Percentiles rank a stretch among this genome's conserved stretches.
Conservation (phyloP, 2,797 vertebrate genomes). For the Stomatorhinus walkeri region DNA sequence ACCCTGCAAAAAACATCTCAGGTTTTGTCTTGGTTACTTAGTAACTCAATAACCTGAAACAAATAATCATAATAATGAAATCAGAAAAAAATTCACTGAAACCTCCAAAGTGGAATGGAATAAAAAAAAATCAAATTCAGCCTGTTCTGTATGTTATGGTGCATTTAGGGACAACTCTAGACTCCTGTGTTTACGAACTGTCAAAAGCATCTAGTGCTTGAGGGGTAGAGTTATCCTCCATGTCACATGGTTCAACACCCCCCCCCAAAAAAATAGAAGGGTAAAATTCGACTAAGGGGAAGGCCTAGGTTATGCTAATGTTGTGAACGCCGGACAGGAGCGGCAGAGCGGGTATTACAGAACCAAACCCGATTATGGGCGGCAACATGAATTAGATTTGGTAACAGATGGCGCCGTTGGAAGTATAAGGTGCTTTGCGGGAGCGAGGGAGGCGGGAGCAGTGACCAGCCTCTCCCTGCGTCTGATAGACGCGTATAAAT, state of each 20-base stretch:
- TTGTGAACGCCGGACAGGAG: conserved; percentile 39
- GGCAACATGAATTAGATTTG: conserved; percentile 97
- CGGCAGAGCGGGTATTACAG: conserved; percentile 79
- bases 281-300: background rate
- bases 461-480: conserved; percentile 58
- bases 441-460: conserved; percentile 65
- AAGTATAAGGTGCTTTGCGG: conserved; percentile 91
- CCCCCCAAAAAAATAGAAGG: background rate
- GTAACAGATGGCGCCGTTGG: conserved; percentile 95
- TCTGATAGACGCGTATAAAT: conserved; percentile 98
- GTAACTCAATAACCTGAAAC: background rate
- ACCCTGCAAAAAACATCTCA: background rate
- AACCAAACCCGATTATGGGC: conserved; percentile 92
- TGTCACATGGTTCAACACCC: background rate
- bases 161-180: background rate
- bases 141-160: background rate
- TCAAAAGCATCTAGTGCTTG: background rate
- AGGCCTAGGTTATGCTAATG: conserved; percentile 10
- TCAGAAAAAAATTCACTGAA: background rate
- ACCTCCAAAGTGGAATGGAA: background rate
- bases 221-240: background rate
- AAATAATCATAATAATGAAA: background rate
- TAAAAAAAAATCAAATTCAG: background rate
- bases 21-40: background rate
- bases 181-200: background rate